These are phyloP conservation scores for Oceanodroma leucorhoa DNA, from an alignment of 2,797 vertebrate species.

Conservation along the genomic window DNA sequence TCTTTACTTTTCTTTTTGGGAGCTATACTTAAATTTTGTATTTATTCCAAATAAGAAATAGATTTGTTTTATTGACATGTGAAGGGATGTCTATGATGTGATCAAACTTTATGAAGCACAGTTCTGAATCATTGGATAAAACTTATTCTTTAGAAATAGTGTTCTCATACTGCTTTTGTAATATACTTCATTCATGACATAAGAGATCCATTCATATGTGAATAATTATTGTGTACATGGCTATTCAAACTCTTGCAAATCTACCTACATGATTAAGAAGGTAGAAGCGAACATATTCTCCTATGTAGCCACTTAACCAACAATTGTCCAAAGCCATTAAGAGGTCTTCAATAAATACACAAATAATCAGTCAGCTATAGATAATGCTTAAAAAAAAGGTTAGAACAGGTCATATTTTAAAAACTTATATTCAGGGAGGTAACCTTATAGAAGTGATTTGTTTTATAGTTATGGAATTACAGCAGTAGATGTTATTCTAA, in stretches of 20 bases:
- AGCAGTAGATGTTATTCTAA: conserved; percentile 4
- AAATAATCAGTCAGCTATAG: conserved; percentile 39
- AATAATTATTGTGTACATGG: not conserved
- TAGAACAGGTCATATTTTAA: conserved; percentile 18
- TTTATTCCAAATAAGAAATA: not conserved
- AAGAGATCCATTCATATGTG: not conserved
- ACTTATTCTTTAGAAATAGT: not conserved
- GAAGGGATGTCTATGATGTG: not conserved
- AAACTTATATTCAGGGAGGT: conserved; percentile 2
- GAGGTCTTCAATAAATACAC: conserved; percentile 33
- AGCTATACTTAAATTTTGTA: not conserved
- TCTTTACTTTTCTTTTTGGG: not conserved
- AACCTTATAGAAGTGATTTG: not conserved
- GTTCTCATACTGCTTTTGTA: not conserved
- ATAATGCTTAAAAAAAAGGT: conserved; percentile 60
- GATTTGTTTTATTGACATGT: not conserved
- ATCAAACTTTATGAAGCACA: not conserved
- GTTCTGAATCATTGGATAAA: not conserved
- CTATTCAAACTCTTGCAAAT: not conserved
- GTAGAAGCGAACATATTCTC: not conserved
- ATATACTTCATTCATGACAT: not conserved
- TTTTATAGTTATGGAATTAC: conserved; percentile 10
- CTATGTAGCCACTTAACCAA: not conserved
- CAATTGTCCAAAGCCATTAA: conserved; percentile 30
- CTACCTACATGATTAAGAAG: not conserved